These are phyloP conservation scores for Drymodes brunneopygia DNA, from an alignment of 2,113 vertebrate species.

Conservation along the genomic window DNA sequence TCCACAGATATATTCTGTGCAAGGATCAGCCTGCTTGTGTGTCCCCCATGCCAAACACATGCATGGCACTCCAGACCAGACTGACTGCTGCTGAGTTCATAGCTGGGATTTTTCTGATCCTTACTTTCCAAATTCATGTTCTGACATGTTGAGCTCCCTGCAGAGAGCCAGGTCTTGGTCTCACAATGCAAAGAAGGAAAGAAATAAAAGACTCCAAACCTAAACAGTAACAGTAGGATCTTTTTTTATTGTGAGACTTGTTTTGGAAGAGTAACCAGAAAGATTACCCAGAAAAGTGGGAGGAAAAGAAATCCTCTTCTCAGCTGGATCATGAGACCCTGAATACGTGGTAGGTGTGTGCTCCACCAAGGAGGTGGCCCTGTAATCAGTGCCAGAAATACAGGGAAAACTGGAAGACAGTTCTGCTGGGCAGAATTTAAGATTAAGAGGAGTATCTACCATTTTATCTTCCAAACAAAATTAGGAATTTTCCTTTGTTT, in stretches of 20 bases:
- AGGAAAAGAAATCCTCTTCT: background rate
- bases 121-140: background rate
- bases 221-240: background rate
- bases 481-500: background rate
- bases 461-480: background rate
- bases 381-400: background rate
- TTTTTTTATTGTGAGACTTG: background rate
- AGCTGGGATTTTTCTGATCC: conserved; percentile 14
- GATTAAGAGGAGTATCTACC: background rate
- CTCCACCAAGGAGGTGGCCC: background rate
- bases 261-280: background rate
- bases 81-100: background rate
- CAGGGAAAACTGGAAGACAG: background rate
- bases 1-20: background rate
- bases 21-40: background rate
- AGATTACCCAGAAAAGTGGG: background rate
- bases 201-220: background rate
- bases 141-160: background rate
- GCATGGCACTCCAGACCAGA: background rate
- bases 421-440: background rate
- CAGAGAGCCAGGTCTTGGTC: background rate
- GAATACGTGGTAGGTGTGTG: background rate
- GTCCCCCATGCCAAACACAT: background rate
- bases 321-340: background rate
- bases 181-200: background rate